phyloP scores from a whole-genome alignment of 2,113 vertebrate species.

The Neodon shergylaensis region DNA sequence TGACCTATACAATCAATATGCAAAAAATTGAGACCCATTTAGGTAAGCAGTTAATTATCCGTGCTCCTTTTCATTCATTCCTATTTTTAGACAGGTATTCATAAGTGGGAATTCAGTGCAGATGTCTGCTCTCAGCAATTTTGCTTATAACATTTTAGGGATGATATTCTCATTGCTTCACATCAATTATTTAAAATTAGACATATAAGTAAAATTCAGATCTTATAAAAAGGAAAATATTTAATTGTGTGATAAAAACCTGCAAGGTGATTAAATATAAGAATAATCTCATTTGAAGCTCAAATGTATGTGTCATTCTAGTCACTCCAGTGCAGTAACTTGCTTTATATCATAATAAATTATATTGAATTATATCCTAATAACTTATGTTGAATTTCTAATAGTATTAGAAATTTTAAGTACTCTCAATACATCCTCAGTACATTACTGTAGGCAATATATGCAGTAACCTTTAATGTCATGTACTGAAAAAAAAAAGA shows the following conservation, averaged over 20 bases:
- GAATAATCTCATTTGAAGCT: too few species aligned
- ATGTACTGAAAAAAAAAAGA: background rate
- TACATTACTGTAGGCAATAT: too few species aligned
- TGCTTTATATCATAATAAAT: too few species aligned
- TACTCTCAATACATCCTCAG: too few species aligned
- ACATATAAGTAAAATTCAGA: background rate
- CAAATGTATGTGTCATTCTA: too few species aligned
- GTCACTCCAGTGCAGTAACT: too few species aligned
- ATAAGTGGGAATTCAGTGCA: background rate
- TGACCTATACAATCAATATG: constrained; percentile 45
- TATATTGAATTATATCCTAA: too few species aligned
- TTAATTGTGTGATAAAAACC: too few species aligned
- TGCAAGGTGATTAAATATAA: too few species aligned
- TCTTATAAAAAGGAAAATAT: background rate
- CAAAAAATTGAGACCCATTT: background rate
- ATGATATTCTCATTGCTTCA: background rate
- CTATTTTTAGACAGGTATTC: constrained; percentile 16
- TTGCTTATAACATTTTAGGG: background rate
- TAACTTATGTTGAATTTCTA: too few species aligned
- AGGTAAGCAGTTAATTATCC: constrained; percentile 21
- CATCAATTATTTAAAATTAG: constrained; percentile 15
- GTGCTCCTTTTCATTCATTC: background rate
- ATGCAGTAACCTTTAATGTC: background rate
- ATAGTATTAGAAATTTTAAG: too few species aligned
- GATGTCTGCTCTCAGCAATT: background rate